phyloP scores from a whole-genome alignment of 2,888 invertebrate genomes.

The Ormyrus thymus region DNA sequence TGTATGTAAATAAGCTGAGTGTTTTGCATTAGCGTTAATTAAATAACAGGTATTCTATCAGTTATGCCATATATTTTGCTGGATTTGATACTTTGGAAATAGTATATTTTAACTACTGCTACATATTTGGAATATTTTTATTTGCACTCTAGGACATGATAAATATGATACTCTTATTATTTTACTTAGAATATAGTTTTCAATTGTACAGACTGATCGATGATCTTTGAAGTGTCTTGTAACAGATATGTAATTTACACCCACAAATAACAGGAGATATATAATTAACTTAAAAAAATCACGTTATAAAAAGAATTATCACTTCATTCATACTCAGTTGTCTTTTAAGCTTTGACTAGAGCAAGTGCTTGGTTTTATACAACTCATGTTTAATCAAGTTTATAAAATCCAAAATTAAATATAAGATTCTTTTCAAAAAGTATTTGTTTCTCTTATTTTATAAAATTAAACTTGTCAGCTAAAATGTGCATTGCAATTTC shows the following conservation, averaged over 20 bases:
- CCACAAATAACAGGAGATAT: slow-evolving; percentile 12
- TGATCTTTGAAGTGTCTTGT: slow-evolving; percentile 43
- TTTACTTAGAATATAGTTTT: slow-evolving; percentile 30
- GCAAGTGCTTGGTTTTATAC: neutral
- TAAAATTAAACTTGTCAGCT: neutral
- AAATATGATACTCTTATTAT: slow-evolving; percentile 39
- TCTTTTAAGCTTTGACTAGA: slow-evolving; percentile 17
- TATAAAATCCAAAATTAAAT: neutral
- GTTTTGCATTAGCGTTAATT: slow-evolving; percentile 36
- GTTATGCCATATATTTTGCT: neutral
- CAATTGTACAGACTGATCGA: slow-evolving; percentile 25
- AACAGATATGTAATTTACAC: slow-evolving; percentile 44
- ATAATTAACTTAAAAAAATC: slow-evolving; percentile 34
- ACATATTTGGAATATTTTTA: slow-evolving; percentile 20
- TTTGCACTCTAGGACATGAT: neutral
- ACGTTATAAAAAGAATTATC: slow-evolving; percentile 29
- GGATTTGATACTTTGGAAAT: slow-evolving; percentile 10
- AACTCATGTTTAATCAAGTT: too few species aligned
- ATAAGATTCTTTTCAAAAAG: neutral
- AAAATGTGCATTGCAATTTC: slow-evolving; percentile 40
- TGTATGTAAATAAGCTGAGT: slow-evolving; percentile 29
- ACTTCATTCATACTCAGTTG: slow-evolving; percentile 20
- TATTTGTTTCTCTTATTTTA: neutral
- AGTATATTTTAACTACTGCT: slow-evolving; percentile 14
- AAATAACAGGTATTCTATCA: slow-evolving; percentile 10